Evolutionary conservation across 2,113 vertebrate species (phyloP).

Genomic region (Pelusios castaneus): DNA sequence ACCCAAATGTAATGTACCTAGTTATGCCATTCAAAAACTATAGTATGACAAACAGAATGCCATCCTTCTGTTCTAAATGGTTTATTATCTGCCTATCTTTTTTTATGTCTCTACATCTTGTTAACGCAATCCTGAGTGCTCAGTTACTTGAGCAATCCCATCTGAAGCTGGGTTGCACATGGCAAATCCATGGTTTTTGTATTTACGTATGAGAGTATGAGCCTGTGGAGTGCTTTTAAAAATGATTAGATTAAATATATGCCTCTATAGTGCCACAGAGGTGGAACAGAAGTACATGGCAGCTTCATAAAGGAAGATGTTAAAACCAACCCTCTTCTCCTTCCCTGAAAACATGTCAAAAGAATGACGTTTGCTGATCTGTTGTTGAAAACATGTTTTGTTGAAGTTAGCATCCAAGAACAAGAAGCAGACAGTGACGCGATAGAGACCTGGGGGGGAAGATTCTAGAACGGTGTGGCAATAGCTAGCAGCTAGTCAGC

Average conservation of each 20-base stretch:
- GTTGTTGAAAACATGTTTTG: neutral
- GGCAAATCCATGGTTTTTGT: neutral
- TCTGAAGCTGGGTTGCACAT: neutral
- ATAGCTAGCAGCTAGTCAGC: neutral
- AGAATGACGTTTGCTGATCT: neutral
- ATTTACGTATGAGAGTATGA: neutral
- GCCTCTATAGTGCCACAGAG: rapidly evolving
- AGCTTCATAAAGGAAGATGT: neutral
- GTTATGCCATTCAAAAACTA: neutral
- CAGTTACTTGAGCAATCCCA: neutral
- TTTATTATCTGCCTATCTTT: neutral
- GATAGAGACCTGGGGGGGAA: neutral
- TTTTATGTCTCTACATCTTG: neutral
- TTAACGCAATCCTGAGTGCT: neutral
- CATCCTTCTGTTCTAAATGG: neutral
- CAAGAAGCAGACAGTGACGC: neutral
- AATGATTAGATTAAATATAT: neutral
- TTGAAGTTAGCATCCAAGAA: neutral
- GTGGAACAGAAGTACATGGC: neutral
- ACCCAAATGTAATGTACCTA: neutral
- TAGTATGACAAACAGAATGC: neutral
- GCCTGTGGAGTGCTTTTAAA: neutral
- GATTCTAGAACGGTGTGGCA: neutral
- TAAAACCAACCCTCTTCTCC: neutral
- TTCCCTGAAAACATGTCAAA: neutral